Conservation (phyloP, 1,140 invertebrate genomes). For the Drosophila grimshawi region DNA sequence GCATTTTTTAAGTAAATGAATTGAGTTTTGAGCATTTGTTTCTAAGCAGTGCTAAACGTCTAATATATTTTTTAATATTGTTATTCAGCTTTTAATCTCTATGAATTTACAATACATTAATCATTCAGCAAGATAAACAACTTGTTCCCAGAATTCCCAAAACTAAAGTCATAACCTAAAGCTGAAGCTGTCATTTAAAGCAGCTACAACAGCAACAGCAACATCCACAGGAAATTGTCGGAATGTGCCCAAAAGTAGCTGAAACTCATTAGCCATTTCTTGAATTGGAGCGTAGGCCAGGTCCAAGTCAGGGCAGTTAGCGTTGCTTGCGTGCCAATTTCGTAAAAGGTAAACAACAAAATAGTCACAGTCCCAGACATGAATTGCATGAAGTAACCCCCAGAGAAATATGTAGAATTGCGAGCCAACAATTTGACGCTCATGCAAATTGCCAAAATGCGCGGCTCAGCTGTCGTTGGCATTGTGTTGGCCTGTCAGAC, state of each 20-base stretch:
- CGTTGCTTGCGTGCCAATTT: slow-evolving; percentile 31
- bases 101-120: slow-evolving; percentile 35
- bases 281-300: slow-evolving; percentile 50
- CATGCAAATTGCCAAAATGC: slow-evolving; percentile 50
- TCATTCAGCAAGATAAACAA: slow-evolving; percentile 38
- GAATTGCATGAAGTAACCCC: slow-evolving; percentile 12
- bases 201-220: slow-evolving; percentile 3
- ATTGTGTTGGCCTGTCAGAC: slow-evolving; percentile 33
- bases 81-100: slow-evolving; percentile 29
- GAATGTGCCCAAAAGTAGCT: slow-evolving; percentile 14
- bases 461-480: slow-evolving; percentile 23
- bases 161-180: slow-evolving; percentile 18
- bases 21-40: slow-evolving; percentile 1
- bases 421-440: slow-evolving; percentile 55
- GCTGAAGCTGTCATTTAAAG: slow-evolving; percentile 29
- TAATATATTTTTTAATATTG: slow-evolving; percentile 15
- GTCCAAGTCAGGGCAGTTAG: slow-evolving; percentile 45
- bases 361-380: slow-evolving; percentile 18
- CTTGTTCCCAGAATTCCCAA: slow-evolving; percentile 21
- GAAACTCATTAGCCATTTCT: slow-evolving; percentile 62
- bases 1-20: too few species aligned
- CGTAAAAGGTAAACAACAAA: slow-evolving; percentile 65
- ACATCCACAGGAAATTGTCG: slow-evolving; percentile 15
- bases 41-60: slow-evolving; percentile 8
- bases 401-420: slow-evolving; percentile 21